Evolutionary conservation across 2,797 vertebrate genomes (phyloP).

Genomic region (Sebastes steindachneri): DNA sequence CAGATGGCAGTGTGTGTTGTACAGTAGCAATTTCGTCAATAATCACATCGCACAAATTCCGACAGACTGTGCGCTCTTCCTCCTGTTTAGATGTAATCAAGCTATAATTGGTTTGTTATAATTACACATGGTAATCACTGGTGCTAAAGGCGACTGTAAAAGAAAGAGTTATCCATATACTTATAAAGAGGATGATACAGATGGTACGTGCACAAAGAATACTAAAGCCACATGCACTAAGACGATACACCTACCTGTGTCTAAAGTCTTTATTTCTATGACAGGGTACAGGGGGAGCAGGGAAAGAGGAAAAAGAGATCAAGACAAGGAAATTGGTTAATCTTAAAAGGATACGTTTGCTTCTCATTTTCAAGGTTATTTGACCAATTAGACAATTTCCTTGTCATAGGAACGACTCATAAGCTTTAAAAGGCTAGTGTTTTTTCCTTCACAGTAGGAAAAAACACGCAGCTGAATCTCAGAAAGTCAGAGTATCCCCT

Average conservation of each 20-base stretch:
- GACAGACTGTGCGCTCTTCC: background rate
- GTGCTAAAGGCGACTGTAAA: constrained; percentile 44
- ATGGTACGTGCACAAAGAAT: constrained; percentile 4
- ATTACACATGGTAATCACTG: constrained; percentile 49
- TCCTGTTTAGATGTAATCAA: constrained; percentile 52
- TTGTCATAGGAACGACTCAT: background rate
- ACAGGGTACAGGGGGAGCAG: constrained; percentile 39
- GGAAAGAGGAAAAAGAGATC: constrained; percentile 25
- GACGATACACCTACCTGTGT: constrained; percentile 93
- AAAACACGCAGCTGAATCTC: constrained; percentile 16
- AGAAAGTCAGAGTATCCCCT: constrained; percentile 47
- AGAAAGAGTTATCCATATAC: constrained; percentile 21
- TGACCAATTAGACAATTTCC: constrained; percentile 1
- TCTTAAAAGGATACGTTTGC: constrained; percentile 29
- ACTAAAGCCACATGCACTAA: constrained; percentile 32
- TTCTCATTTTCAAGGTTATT: constrained; percentile 26
- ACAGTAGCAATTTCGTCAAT: background rate
- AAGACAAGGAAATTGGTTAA: constrained; percentile 61
- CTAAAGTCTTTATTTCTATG: constrained; percentile 99
- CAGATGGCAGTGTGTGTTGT: background rate
- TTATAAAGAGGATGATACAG: background rate
- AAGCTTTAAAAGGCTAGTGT: background rate
- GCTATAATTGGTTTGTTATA: constrained; percentile 51
- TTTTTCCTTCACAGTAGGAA: background rate
- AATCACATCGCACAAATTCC: background rate